Evolutionary conservation across 2,113 vertebrate species (phyloP).

Genomic region (Lonchura striata): DNA sequence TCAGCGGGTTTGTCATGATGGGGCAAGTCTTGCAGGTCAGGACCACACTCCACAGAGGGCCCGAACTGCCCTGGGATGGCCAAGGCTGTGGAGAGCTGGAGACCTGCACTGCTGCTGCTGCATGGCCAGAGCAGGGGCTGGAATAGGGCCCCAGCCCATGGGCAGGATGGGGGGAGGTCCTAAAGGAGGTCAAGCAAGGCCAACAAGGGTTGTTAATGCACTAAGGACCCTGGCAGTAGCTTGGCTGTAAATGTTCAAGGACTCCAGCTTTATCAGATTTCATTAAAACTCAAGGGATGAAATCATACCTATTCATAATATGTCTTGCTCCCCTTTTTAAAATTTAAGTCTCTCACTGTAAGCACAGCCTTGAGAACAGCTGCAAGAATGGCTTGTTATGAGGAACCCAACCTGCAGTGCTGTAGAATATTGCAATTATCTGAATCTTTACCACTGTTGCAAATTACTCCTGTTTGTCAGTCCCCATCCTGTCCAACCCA

Average conservation of each 20-base stretch:
- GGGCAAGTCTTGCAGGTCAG: background rate
- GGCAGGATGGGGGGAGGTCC: fast-evolving
- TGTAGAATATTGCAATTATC: background rate
- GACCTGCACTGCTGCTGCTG: background rate
- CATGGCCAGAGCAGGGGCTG: fast-evolving
- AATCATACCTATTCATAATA: background rate
- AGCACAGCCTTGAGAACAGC: background rate
- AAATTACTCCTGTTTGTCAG: background rate
- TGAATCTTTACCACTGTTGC: background rate
- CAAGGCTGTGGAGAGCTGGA: background rate
- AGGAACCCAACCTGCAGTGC: background rate
- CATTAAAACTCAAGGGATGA: background rate
- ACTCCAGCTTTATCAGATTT: background rate
- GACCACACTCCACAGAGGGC: background rate
- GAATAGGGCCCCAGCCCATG: background rate
- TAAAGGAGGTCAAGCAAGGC: background rate
- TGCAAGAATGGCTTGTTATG: background rate
- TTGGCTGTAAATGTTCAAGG: background rate
- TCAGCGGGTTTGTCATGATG: background rate
- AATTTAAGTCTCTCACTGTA: background rate
- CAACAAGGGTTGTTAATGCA: background rate
- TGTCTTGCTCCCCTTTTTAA: background rate
- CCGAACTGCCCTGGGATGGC: background rate
- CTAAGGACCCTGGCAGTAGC: background rate
- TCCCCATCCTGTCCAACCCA: background rate